These are phyloP conservation scores for Etheostoma cragini DNA, from an alignment of 2,113 vertebrate species.

Conservation along the genomic window DNA sequence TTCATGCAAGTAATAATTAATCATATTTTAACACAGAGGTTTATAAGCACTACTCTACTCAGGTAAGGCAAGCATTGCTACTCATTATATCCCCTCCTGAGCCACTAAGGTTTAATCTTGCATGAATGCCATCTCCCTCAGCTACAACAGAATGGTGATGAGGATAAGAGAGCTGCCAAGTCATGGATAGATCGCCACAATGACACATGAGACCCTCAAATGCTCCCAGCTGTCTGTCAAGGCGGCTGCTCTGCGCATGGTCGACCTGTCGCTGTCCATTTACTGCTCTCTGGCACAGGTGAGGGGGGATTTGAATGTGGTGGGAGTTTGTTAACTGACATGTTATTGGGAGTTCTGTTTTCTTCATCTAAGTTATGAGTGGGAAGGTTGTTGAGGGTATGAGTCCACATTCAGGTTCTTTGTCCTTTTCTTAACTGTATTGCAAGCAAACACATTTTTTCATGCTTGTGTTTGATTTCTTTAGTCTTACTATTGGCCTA, in stretches of 20 bases:
- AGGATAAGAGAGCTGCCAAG: constrained; percentile 54
- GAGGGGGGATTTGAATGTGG: constrained; percentile 45
- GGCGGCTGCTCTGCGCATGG: constrained; percentile 83
- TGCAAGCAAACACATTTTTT: background rate
- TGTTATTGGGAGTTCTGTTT: background rate
- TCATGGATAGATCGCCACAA: constrained; percentile 84
- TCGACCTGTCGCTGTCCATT: constrained; percentile 90
- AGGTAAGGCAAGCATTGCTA: background rate
- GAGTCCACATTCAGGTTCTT: background rate
- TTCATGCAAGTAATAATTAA: background rate
- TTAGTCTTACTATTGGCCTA: too few relatives aligned
- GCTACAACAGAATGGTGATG: constrained; percentile 46
- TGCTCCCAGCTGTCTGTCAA: constrained; percentile 87
- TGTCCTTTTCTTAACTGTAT: background rate
- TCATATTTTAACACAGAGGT: background rate
- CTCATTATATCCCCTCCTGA: constrained; percentile 35
- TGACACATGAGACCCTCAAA: constrained; percentile 87
- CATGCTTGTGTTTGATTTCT: background rate
- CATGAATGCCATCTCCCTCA: constrained; percentile 34
- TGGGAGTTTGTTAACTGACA: background rate
- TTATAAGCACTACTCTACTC: background rate
- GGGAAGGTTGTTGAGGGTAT: background rate
- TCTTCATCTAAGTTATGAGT: background rate
- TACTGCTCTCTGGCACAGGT: constrained; percentile 90
- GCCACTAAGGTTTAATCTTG: constrained; percentile 49